These are phyloP conservation scores for Diplodus sargus DNA, from an alignment of 2,797 vertebrate genomes.

Conservation along the genomic window DNA sequence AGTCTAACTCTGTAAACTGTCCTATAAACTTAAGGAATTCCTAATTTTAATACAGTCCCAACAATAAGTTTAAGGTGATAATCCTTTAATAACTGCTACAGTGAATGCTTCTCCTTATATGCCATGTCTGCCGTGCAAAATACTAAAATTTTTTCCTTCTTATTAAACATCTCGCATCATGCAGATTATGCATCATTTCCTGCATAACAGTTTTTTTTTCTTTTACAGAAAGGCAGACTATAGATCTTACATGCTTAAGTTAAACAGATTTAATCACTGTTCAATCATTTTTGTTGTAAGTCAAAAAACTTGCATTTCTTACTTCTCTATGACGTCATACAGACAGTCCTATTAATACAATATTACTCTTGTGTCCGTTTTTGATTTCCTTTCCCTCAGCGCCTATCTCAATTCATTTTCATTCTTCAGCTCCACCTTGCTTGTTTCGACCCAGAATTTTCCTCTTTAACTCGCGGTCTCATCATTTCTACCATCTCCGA, in stretches of 20 bases:
- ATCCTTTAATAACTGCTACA: neutral
- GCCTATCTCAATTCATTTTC: neutral
- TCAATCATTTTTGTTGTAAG: slow-evolving; percentile 9
- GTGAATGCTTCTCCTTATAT: neutral
- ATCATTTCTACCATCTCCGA: slow-evolving; percentile 16
- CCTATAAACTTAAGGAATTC: neutral
- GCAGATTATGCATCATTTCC: slow-evolving; percentile 4
- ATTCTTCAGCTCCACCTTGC: neutral
- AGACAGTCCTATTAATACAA: slow-evolving; percentile 1
- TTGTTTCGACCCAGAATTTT: slow-evolving; percentile 6
- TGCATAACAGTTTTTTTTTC: slow-evolving; percentile 11
- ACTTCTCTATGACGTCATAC: neutral
- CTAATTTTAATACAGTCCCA: neutral
- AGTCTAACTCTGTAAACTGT: too few species aligned
- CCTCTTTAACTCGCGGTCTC: slow-evolving; percentile 3
- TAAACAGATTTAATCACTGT: slow-evolving; percentile 14
- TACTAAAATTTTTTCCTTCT: slow-evolving; percentile 5
- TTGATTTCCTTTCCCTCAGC: slow-evolving; percentile 5
- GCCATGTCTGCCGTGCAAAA: neutral
- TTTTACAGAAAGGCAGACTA: neutral
- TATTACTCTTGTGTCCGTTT: neutral
- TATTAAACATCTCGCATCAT: slow-evolving; percentile 2
- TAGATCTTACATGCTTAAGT: slow-evolving; percentile 9
- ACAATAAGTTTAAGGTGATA: neutral
- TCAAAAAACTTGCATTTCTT: neutral